Percentiles rank a stretch among this genome's conserved stretches.
Evolutionary conservation across 2,113 vertebrate genomes (phyloP).

Genomic region (Poecile atricapillus): DNA sequence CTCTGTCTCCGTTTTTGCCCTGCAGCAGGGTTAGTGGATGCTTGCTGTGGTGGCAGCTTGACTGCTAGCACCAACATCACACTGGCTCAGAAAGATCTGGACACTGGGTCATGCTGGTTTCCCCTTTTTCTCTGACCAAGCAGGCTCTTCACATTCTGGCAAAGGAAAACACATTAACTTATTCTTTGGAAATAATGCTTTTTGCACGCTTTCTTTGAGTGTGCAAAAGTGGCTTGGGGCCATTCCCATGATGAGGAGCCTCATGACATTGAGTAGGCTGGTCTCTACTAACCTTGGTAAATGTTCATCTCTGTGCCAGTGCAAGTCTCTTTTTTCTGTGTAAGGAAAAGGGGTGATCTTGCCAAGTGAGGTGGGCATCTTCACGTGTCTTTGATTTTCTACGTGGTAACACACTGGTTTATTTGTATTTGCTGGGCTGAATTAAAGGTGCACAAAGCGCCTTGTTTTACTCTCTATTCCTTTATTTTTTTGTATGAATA

Average conservation of each 20-base stretch:
- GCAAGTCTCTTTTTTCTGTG: neutral
- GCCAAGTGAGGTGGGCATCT: neutral
- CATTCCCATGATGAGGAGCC: neutral
- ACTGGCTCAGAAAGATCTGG: neutral
- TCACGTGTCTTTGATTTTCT: neutral
- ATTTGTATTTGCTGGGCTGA: neutral
- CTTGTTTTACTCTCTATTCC: neutral
- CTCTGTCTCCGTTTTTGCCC: neutral
- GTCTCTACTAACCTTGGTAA: neutral
- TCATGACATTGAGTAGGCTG: neutral
- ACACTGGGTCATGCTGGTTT: neutral
- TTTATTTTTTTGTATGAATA: neutral
- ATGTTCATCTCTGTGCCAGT: neutral
- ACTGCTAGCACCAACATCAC: neutral
- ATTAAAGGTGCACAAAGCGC: neutral
- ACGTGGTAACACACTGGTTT: rapidly evolving
- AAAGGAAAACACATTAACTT: neutral
- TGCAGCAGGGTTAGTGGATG: neutral
- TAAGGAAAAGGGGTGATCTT: neutral
- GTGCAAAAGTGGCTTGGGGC: rapidly evolving
- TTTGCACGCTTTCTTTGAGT: neutral
- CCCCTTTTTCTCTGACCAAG: neutral
- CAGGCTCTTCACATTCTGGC: neutral
- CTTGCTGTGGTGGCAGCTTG: neutral
- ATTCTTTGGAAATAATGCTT: neutral